Conservation (phyloP, 1,140 invertebrate species). For the Trachymyrmex septentrionalis region DNA sequence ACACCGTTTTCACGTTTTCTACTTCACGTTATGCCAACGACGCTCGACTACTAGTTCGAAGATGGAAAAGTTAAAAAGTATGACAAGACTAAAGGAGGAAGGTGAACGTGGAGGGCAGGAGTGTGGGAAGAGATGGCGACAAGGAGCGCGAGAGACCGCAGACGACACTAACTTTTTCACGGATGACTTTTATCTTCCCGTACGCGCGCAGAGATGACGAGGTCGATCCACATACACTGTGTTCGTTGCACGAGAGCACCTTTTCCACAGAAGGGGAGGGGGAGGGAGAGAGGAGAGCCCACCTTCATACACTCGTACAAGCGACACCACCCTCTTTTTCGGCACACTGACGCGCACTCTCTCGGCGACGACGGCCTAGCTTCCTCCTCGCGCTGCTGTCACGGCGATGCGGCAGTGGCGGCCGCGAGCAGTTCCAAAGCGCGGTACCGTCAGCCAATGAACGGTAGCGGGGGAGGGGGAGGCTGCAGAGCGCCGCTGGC, state of each 20-base stretch:
- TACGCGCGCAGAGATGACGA: neutral
- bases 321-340: conserved; percentile 53
- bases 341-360: conserved; percentile 47
- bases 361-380: conserved; percentile 49
- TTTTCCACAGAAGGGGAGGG: neutral
- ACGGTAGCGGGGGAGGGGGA: conserved; percentile 62
- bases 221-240: neutral
- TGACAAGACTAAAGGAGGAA: neutral
- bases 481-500: conserved; percentile 51
- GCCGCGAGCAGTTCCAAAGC: conserved; percentile 58
- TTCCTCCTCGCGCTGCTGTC: conserved; percentile 40
- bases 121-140: conserved; percentile 26
- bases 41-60: conserved; percentile 45
- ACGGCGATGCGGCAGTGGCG: conserved; percentile 27
- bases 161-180: neutral
- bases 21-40: conserved; percentile 59
- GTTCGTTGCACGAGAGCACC: neutral
- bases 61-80: neutral
- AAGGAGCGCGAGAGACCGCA: conserved; percentile 21
- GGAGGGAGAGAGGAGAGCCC: neutral
- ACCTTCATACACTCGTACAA: neutral
- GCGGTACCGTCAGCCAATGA: conserved; percentile 74
- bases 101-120: neutral
- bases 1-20: conserved; percentile 14
- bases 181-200: neutral